Conservation (phyloP, 2,797 vertebrate species). For the Sebastes hubbsi region DNA sequence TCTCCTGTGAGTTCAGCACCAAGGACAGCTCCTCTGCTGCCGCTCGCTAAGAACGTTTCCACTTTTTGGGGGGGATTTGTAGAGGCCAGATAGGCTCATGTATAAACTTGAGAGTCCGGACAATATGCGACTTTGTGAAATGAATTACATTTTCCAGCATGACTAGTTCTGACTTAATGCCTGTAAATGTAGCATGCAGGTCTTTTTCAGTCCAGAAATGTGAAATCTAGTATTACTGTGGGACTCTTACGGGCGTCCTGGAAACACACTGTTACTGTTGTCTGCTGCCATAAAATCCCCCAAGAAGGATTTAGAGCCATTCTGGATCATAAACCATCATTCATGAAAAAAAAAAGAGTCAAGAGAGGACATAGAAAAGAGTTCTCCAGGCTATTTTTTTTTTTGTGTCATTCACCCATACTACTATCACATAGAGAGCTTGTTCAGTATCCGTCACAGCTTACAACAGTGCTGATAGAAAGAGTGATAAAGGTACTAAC, state of each 20-base stretch:
- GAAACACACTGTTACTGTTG: slow-evolving; percentile 44
- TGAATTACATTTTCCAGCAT: slow-evolving; percentile 61
- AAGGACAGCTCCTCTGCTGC: slow-evolving; percentile 58
- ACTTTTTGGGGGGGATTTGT: slow-evolving; percentile 64
- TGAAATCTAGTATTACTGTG: slow-evolving; percentile 31
- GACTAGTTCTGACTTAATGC: slow-evolving; percentile 51
- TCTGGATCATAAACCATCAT: slow-evolving; percentile 31
- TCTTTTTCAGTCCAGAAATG: slow-evolving; percentile 41
- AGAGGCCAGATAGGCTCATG: slow-evolving; percentile 47
- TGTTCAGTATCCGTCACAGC: slow-evolving; percentile 15
- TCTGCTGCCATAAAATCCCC: slow-evolving; percentile 39
- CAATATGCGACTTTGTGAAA: slow-evolving; percentile 61
- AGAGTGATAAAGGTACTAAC: slow-evolving; percentile 28
- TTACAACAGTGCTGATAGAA: not conserved
- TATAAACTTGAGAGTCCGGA: slow-evolving; percentile 50
- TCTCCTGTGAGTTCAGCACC: slow-evolving; percentile 59
- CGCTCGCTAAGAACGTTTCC: slow-evolving; percentile 29
- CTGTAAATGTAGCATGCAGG: slow-evolving; percentile 50
- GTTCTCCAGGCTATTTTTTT: slow-evolving; percentile 9
- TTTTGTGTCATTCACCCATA: not conserved
- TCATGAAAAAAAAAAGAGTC: not conserved
- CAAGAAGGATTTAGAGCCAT: slow-evolving; percentile 17
- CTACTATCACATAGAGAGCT: not conserved
- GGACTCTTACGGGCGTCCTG: slow-evolving; percentile 18
- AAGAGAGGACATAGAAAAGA: not conserved